phyloP scores from a whole-genome alignment of 1,140 invertebrate species.

The Hylaeus anthracinus region DNA sequence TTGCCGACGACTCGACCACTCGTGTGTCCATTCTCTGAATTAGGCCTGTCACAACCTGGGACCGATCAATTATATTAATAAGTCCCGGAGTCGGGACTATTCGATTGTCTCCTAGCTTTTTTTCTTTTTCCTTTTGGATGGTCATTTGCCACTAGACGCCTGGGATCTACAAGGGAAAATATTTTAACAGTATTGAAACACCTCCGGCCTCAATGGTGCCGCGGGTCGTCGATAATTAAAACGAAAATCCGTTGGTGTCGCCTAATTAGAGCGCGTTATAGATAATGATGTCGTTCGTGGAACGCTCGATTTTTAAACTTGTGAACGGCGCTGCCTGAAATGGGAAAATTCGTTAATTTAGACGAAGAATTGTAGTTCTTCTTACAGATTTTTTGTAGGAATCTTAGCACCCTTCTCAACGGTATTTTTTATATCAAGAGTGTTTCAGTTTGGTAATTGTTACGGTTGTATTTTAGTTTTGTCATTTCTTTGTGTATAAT shows the following conservation, averaged over 20 bases:
- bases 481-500: too few species aligned
- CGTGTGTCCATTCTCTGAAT: slow-evolving; percentile 56
- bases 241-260: slow-evolving; percentile 17
- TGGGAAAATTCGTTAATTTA: not conserved
- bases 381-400: too few species aligned
- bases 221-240: slow-evolving; percentile 48
- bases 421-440: too few species aligned
- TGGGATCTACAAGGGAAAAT: slow-evolving; percentile 16
- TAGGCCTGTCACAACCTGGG: slow-evolving; percentile 60
- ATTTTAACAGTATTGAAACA: slow-evolving; percentile 39
- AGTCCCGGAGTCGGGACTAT: slow-evolving; percentile 32
- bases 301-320: slow-evolving; percentile 19
- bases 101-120: slow-evolving; percentile 18
- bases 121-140: slow-evolving; percentile 4
- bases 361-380: too few species aligned
- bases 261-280: slow-evolving; percentile 61
- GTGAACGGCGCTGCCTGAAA: not conserved
- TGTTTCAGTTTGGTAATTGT: too few species aligned
- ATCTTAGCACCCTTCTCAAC: too few species aligned
- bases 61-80: slow-evolving; percentile 69
- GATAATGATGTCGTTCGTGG: slow-evolving; percentile 35
- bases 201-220: slow-evolving; percentile 40
- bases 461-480: too few species aligned
- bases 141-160: slow-evolving; percentile 42
- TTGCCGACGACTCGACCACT: slow-evolving; percentile 8